A percentile compares a stretch with the other conserved stretches of the same genome.
These are phyloP conservation scores for Tubulanus polymorphus DNA, from an alignment of 2,888 invertebrate species.

Conservation along the genomic window DNA sequence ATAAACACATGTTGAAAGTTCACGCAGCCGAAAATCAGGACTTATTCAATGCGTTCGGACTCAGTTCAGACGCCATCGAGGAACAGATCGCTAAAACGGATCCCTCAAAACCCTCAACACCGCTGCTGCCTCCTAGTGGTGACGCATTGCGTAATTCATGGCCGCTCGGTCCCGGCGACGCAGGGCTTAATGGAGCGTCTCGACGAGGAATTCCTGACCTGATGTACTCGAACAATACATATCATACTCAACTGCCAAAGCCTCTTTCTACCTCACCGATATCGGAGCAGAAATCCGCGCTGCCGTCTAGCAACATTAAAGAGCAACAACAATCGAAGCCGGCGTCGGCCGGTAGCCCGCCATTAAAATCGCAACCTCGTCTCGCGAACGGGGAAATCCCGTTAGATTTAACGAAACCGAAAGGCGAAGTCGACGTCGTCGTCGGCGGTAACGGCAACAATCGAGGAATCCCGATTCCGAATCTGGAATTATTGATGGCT, in stretches of 20 bases:
- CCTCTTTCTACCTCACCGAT: not conserved
- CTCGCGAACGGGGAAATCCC: not conserved
- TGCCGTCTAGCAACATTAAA: not conserved
- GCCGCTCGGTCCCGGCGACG: too few species aligned
- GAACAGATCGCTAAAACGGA: constrained; percentile 19
- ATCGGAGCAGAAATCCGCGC: not conserved
- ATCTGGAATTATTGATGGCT: too few species aligned
- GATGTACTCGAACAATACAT: not conserved
- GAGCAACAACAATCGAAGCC: not conserved
- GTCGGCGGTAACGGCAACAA: not conserved
- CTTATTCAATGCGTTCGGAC: constrained; percentile 41
- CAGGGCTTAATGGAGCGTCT: not conserved
- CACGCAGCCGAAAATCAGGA: constrained; percentile 52
- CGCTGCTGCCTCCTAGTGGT: too few species aligned
- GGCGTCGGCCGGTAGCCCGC: not conserved
- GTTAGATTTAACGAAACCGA: not conserved
- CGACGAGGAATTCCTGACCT: too few species aligned
- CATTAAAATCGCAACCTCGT: not conserved
- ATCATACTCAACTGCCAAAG: not conserved
- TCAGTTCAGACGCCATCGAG: constrained; percentile 35
- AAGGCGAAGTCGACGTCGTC: not conserved
- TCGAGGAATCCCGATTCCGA: not conserved
- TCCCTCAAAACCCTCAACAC: too few species aligned
- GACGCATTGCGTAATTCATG: not conserved
- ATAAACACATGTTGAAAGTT: constrained; percentile 49